Evolutionary conservation across 2,113 vertebrate genomes (phyloP).

Genomic region (Gavia stellata): DNA sequence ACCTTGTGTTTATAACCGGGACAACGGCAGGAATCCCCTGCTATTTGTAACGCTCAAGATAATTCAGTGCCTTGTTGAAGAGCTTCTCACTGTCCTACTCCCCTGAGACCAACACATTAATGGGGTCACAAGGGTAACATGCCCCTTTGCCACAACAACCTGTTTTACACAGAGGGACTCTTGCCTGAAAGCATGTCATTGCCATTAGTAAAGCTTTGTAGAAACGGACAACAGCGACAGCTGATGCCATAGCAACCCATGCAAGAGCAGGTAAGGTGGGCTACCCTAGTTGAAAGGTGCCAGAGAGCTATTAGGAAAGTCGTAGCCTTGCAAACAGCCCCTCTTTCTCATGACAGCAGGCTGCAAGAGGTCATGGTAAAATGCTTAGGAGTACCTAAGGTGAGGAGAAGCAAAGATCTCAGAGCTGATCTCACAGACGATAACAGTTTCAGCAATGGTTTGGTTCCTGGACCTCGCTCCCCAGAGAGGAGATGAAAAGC

Average conservation of each 20-base stretch:
- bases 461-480: not conserved
- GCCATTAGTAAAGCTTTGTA: not conserved
- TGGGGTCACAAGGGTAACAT: not conserved
- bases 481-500: not conserved
- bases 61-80: not conserved
- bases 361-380: not conserved
- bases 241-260: not conserved
- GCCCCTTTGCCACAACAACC: not conserved
- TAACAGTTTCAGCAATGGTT: not conserved
- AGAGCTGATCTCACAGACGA: not conserved
- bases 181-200: not conserved
- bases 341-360: not conserved
- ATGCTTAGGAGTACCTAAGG: not conserved
- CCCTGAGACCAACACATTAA: not conserved
- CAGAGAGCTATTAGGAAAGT: not conserved
- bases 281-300: not conserved
- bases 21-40: not conserved
- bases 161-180: not conserved
- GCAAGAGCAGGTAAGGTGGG: not conserved
- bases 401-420: not conserved
- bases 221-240: fast-evolving
- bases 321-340: slow-evolving; percentile 1
- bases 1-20: not conserved
- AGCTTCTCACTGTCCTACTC: not conserved
- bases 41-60: not conserved